phyloP scores from a whole-genome alignment of 2,113 vertebrate genomes.

The Irena cyanogastra region DNA sequence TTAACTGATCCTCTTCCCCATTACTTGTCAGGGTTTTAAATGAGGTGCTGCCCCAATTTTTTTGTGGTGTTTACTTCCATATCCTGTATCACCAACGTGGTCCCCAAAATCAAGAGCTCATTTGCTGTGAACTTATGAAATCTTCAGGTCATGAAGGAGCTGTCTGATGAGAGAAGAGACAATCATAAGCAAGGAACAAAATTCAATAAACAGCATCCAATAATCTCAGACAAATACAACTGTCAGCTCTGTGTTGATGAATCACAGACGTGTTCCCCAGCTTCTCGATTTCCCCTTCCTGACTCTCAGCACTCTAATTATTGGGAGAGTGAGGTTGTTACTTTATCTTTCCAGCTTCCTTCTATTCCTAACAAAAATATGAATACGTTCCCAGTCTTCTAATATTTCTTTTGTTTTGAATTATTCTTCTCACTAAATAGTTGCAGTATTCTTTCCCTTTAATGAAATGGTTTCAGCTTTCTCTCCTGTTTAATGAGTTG shows the following conservation, averaged over 20 bases:
- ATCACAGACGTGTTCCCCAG: neutral
- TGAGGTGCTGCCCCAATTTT: neutral
- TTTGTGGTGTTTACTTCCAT: neutral
- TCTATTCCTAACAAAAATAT: neutral
- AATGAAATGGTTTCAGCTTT: neutral
- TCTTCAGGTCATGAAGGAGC: neutral
- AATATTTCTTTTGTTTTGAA: neutral
- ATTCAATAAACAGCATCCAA: neutral
- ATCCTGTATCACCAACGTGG: fast-evolving
- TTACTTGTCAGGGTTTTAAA: neutral
- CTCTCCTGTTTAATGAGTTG: neutral
- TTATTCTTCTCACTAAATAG: neutral
- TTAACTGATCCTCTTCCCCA: neutral
- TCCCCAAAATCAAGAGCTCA: neutral
- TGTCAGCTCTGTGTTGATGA: neutral
- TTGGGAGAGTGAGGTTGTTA: neutral
- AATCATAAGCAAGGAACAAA: neutral
- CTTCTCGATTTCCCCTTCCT: neutral
- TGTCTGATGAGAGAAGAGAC: neutral
- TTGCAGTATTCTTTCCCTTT: neutral
- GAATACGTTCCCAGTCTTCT: neutral
- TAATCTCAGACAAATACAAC: neutral
- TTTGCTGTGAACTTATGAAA: neutral
- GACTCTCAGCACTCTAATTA: neutral
- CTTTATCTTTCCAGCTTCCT: neutral